phyloP scores from a whole-genome alignment of 2,113 vertebrate genomes.

The Pluvialis apricaria region DNA sequence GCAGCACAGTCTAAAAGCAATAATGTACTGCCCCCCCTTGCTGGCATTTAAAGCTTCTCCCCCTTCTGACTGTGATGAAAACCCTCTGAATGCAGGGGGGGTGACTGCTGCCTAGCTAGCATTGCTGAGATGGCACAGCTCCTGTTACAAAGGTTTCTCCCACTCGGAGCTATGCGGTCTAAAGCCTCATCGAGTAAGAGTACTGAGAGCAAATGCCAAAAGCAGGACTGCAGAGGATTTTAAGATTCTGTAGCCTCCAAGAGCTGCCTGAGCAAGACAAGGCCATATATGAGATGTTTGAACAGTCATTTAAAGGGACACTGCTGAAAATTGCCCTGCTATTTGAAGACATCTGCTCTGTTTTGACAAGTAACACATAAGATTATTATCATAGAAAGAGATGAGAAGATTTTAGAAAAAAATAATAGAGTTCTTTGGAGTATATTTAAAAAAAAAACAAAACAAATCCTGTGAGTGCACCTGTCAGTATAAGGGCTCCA shows the following conservation, averaged over 20 bases:
- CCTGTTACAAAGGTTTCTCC: constrained; percentile 59
- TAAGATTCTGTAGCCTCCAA: neutral
- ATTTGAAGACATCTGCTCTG: neutral
- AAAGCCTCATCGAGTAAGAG: neutral
- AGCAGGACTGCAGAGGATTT: neutral
- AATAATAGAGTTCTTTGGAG: neutral
- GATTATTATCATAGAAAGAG: neutral
- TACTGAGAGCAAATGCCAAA: constrained; percentile 1
- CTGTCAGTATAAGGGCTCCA: neutral
- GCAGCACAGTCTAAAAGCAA: neutral
- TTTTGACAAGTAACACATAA: neutral
- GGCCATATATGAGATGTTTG: neutral
- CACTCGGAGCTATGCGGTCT: neutral
- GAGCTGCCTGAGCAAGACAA: neutral
- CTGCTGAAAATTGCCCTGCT: neutral
- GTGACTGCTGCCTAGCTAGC: neutral
- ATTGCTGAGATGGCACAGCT: constrained; percentile 45
- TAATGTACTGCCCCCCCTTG: neutral
- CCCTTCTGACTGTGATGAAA: constrained; percentile 12
- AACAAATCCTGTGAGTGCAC: neutral
- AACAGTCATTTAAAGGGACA: neutral
- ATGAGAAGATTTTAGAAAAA: neutral
- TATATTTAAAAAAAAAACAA: neutral
- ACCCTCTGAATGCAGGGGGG: neutral
- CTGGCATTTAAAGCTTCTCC: constrained; percentile 19